Evolutionary conservation across 2,888 invertebrate genomes (phyloP).

Genomic region (Harpagoxenus sublaevis): DNA sequence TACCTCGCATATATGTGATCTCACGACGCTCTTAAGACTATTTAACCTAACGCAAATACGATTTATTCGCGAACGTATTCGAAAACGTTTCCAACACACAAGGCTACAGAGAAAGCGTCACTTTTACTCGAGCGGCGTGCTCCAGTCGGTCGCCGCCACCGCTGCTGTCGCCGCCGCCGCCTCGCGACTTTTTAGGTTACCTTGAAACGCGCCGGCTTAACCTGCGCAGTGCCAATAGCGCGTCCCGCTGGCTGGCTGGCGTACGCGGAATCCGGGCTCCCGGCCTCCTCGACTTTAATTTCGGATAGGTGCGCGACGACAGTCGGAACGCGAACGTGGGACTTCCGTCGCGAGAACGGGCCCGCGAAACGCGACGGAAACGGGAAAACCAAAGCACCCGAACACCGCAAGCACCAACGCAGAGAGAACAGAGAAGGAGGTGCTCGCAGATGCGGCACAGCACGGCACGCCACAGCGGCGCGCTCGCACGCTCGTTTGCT

Average conservation of each 20-base stretch:
- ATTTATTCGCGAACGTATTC: neutral
- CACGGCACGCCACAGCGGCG: constrained; percentile 27
- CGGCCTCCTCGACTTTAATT: constrained; percentile 74
- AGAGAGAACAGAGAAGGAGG: neutral
- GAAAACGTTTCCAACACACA: neutral
- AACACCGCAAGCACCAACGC: neutral
- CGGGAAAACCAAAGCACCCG: neutral
- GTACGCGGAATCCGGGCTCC: constrained; percentile 23
- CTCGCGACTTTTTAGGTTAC: constrained; percentile 83
- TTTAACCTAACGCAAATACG: neutral
- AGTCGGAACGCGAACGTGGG: neutral
- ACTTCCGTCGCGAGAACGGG: neutral
- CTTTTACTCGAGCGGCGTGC: constrained; percentile 59
- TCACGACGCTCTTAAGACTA: neutral
- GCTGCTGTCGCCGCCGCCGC: neutral
- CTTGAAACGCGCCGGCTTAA: constrained; percentile 85
- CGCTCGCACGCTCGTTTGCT: constrained; percentile 18
- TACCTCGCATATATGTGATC: neutral
- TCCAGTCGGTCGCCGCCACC: constrained; percentile 37
- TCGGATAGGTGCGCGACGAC: constrained; percentile 13
- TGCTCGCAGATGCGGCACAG: constrained; percentile 12
- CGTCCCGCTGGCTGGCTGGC: constrained; percentile 38
- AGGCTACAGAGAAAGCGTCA: constrained; percentile 2
- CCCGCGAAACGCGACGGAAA: neutral
- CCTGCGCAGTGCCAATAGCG: constrained; percentile 72